Evolutionary conservation across 1,140 invertebrate genomes (phyloP), one percentile per base, ranked within the genome.

Genomic region (Conus ventricosus): DNA sequence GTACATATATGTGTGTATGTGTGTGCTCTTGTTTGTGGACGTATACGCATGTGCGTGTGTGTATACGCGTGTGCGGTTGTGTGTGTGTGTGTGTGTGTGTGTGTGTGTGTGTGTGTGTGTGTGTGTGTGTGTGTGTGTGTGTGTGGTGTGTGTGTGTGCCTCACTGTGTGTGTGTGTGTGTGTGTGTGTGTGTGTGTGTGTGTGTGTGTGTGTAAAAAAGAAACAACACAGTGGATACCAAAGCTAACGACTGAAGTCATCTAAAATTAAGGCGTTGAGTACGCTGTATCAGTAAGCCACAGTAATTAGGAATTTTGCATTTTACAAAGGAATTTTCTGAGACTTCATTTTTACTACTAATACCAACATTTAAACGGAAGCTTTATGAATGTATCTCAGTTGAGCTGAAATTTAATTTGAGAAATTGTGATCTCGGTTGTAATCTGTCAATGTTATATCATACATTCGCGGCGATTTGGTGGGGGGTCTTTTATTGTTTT

Each of bases 1-100:
- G 20, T 23, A 75, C 20, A 75, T 20, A 75, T 23, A 20, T 75
- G 17, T 75, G 7, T 5, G 76, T 39, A 5, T 27, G 39, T 39
- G 76, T 51, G 10, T 78, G 27, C 39, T 4, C 10, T 6, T 27
- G 25, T 27, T 15, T 39, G n/a, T 78, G 10, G 4, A 4, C 10
- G 27, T 78, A 7, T 13, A 8, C 8, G n/a, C 25, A 17, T 78
- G n/a, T 78, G 76, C 17, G n/a, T 39, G 10, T 75, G 25, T 78
- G n/a, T 27, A 7, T 78, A 7, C 39, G n/a, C 10, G 39, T 78
- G 76, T 39, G 76, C 39, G 76, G 27, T 15, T 78, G 76, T 78
- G 76, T 78, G 76, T 78, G 76, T 39, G 76, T 78, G 76, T 78
- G 76, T 78, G 76, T 78, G 76, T 51, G 76, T 78, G 25, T 51